Percentiles rank a stretch among this genome's conserved stretches.
These are phyloP conservation scores for Brachyrhaphis roseni DNA, from an alignment of 2,797 vertebrate genomes.

Conservation along the genomic window DNA sequence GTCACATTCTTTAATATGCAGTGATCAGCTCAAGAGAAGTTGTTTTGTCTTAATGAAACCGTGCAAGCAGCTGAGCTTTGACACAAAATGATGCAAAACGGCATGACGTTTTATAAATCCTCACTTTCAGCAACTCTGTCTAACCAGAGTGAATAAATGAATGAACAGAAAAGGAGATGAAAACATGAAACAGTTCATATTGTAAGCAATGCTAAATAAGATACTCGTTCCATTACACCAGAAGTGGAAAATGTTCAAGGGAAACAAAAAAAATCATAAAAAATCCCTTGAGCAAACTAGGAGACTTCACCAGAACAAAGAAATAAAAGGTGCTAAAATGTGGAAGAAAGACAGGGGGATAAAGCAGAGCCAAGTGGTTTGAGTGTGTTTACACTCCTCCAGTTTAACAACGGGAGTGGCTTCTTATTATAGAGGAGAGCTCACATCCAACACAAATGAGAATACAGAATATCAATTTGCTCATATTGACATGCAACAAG, in stretches of 20 bases:
- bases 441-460: conserved; percentile 45
- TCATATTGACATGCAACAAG: conserved; percentile 33
- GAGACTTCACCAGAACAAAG: conserved; percentile 4
- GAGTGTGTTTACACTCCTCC: conserved; percentile 48
- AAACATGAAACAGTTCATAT: background rate
- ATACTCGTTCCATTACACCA: background rate
- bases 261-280: background rate
- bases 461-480: conserved; percentile 33
- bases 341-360: conserved; percentile 1
- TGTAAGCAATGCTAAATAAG: background rate
- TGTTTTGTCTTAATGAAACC: background rate
- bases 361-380: conserved; percentile 14
- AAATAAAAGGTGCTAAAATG: conserved; percentile 7
- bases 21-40: background rate
- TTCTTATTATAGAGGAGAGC: conserved; percentile 48
- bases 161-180: background rate
- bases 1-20: conserved; percentile 12
- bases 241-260: background rate
- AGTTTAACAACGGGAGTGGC: conserved; percentile 45
- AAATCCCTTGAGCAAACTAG: background rate
- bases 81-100: background rate
- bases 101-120: no score
- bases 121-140: background rate
- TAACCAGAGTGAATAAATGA: background rate
- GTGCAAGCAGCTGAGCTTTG: background rate